phyloP scores from a whole-genome alignment of 2,888 invertebrate genomes.

The Micropterix aruncella region DNA sequence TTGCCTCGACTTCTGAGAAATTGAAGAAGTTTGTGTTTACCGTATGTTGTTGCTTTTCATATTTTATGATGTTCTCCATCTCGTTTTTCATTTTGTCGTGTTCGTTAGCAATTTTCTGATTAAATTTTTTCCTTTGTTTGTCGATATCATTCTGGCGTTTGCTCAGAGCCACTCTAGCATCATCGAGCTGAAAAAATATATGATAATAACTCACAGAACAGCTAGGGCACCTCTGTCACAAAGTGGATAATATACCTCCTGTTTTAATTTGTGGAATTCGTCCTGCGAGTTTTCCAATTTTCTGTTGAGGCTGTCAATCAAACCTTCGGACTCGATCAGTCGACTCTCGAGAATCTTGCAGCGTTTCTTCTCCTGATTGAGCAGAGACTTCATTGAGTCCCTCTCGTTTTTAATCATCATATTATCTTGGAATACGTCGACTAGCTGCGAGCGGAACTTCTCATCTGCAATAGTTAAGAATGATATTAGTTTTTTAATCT shows the following conservation, averaged over 20 bases:
- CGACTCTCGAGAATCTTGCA: constrained; percentile 50
- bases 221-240: too few species aligned
- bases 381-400: constrained; percentile 45
- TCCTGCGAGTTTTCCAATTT: constrained; percentile 52
- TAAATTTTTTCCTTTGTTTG: constrained; percentile 48
- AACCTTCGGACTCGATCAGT: constrained; percentile 48
- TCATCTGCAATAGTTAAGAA: constrained; percentile 31
- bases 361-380: constrained; percentile 53
- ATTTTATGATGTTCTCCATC: constrained; percentile 28
- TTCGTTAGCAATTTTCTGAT: constrained; percentile 51
- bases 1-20: too few species aligned
- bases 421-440: constrained; percentile 58
- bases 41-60: background rate
- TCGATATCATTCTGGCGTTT: constrained; percentile 52
- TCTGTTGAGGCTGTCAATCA: constrained; percentile 42
- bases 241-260: too few species aligned
- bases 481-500: too few species aligned
- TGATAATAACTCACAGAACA: too few species aligned
- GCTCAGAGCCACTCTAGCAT: constrained; percentile 46
- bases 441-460: constrained; percentile 46
- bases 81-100: constrained; percentile 63
- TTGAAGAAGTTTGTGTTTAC: too few species aligned
- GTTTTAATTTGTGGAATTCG: constrained; percentile 42
- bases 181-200: constrained; percentile 27
- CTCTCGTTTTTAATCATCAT: constrained; percentile 52